Base-by-base conservation (phyloP, 2,797 vertebrate genomes). In the Fistularia commersonii region DNA sequence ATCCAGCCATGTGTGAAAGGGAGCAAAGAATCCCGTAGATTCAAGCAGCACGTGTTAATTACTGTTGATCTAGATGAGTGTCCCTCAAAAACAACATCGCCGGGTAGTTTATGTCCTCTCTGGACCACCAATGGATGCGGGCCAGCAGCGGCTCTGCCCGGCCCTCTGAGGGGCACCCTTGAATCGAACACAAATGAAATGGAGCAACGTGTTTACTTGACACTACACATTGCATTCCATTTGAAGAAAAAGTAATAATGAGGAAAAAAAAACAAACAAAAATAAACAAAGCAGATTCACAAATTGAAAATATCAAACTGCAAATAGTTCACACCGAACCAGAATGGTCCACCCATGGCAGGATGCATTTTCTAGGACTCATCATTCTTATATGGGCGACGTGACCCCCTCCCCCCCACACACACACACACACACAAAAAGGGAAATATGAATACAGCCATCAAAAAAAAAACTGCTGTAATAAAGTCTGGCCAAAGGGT, bases 171-270 rank as follows among this genome's bases (percentile, higher is more conserved):
- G 74, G 80, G 74, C 66, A 54, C 72, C 54, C 54, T 38, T 59
- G 48, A 66, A 66, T 64, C 60, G 75, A 76, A 77, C 82, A 83
- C 76, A 80, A 54, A 58, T 54, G 80, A 85, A 77, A 46, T 79
- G 66, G 85, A 84, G 52, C 80, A 80, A 71, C 74, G 55, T 81
- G 79, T 85, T 85, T 69, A 84, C 66, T 64, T 67, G 74, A 61
- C 64, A 65, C 63, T 50, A 70, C 51, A 68, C 31, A 9, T 54
- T 49, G 59, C 47, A 57, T 38, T 50, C 35, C 55, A 31, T 34
- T n/a, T n/a, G n/a, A n/a, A n/a, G n/a, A n/a, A n/a, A n/a, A n/a
- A n/a, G n/a, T n/a, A n/a, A n/a, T n/a, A 65, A 57, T 8, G 8
- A 38, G 23, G 62, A 63, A 65, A 76, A 41, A 35, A 79, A 64